Percentiles rank a stretch among this genome's conserved stretches.
These are phyloP conservation scores for Protophormia terraenovae DNA, from an alignment of 2,888 invertebrate species.

Conservation along the genomic window DNA sequence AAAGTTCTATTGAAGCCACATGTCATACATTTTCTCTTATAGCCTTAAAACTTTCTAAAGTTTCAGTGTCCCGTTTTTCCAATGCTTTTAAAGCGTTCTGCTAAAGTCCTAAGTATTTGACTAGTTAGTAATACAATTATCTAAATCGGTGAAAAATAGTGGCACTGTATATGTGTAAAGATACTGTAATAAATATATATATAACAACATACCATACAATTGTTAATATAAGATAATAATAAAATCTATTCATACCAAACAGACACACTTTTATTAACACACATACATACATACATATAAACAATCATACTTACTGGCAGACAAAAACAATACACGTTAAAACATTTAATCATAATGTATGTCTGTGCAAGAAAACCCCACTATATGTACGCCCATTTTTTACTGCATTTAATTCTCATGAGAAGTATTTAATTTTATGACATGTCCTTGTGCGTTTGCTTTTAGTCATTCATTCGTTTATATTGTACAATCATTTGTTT, in stretches of 20 bases:
- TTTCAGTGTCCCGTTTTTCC: no score
- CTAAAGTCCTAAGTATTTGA: no score
- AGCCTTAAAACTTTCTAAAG: no score
- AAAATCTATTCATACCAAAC: constrained; percentile 19
- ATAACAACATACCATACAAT: not conserved
- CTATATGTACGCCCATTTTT: constrained; percentile 72
- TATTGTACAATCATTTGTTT: constrained; percentile 24
- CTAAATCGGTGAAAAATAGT: no score
- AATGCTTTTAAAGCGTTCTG: no score
- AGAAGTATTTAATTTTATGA: constrained; percentile 79
- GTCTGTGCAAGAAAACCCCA: not conserved
- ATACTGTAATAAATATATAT: not conserved
- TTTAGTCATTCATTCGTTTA: constrained; percentile 69
- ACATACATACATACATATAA: not conserved
- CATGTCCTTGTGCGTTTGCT: constrained; percentile 72
- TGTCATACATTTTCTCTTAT: no score
- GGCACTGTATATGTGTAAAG: no score
- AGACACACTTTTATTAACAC: not conserved
- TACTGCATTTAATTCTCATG: constrained; percentile 77
- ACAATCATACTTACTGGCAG: not conserved
- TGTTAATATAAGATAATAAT: constrained; percentile 9
- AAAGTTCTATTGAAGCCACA: no score
- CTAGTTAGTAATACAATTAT: no score
- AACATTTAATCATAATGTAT: constrained; percentile 4
- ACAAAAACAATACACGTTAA: not conserved